phyloP scores from a whole-genome alignment of 2,113 vertebrate species.

The Haemorhous mexicanus region DNA sequence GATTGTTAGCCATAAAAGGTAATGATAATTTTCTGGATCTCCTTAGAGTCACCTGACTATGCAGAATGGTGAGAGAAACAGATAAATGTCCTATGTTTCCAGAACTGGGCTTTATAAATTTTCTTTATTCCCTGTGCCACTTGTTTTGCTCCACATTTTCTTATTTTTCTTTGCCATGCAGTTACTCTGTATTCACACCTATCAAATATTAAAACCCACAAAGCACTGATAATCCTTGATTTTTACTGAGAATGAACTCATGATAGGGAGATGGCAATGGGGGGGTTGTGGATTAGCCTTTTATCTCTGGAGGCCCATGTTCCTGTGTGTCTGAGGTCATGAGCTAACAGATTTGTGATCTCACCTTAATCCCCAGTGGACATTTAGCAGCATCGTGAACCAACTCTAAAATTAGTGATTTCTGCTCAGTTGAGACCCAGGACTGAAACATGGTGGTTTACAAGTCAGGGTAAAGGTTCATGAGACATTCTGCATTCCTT shows the following conservation, averaged over 20 bases:
- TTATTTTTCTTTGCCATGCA: not conserved
- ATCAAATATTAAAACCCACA: not conserved
- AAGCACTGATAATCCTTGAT: not conserved
- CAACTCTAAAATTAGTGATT: conserved; percentile 45
- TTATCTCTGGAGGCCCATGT: not conserved
- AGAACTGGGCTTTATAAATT: not conserved
- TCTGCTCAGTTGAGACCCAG: conserved; percentile 32
- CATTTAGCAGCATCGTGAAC: conserved; percentile 28
- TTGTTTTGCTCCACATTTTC: not conserved
- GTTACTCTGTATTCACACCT: not conserved
- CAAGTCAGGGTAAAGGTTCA: conserved; percentile 13
- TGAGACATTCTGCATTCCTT: not conserved
- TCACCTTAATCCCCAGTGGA: conserved; percentile 43
- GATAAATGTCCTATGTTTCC: not conserved
- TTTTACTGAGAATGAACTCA: not conserved
- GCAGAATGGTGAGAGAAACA: not conserved
- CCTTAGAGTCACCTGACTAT: not conserved
- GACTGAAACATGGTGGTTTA: not conserved
- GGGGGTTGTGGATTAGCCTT: conserved; percentile 6
- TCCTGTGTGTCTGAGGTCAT: conserved; percentile 49
- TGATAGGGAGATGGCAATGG: not conserved
- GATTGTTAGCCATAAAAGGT: not conserved
- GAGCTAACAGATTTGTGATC: conserved; percentile 61
- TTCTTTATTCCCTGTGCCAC: not conserved
- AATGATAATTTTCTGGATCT: not conserved